These are phyloP conservation scores for Pseudanteris insignis DNA, from an alignment of 2,888 invertebrate genomes.

Conservation along the genomic window DNA sequence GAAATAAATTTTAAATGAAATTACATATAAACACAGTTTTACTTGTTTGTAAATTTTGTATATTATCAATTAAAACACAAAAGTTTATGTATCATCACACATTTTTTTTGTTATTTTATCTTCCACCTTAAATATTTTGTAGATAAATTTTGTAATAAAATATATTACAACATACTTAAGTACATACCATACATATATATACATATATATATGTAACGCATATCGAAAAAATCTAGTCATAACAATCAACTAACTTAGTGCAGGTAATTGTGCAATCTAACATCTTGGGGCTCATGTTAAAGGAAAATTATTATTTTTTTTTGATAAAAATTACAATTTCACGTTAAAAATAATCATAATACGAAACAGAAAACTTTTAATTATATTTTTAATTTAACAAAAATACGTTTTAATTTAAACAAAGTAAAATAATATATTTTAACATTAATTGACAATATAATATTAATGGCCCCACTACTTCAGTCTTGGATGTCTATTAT, in stretches of 20 bases:
- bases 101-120: constrained; percentile 6
- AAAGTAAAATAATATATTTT: too few relatives aligned
- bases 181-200: constrained; percentile 62
- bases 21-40: not conserved
- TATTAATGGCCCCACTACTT: constrained; percentile 61
- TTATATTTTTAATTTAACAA: too few relatives aligned
- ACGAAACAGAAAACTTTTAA: too few relatives aligned
- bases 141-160: constrained; percentile 63
- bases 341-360: too few relatives aligned
- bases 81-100: constrained; percentile 20
- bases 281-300: constrained; percentile 16
- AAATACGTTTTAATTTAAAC: too few relatives aligned
- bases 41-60: constrained; percentile 2
- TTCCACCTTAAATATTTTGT: constrained; percentile 6
- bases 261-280: constrained; percentile 22
- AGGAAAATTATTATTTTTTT: too few relatives aligned
- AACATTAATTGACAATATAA: too few relatives aligned
- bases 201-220: constrained; percentile 50
- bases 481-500: constrained; percentile 57
- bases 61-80: constrained; percentile 11
- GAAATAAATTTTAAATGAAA: too few relatives aligned
- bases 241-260: constrained; percentile 23
- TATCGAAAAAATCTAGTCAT: constrained; percentile 32
- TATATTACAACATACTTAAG: constrained; percentile 64
- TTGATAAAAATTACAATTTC: too few relatives aligned